phyloP scores from a whole-genome alignment of 1,140 invertebrate genomes.

The Battus philenor region DNA sequence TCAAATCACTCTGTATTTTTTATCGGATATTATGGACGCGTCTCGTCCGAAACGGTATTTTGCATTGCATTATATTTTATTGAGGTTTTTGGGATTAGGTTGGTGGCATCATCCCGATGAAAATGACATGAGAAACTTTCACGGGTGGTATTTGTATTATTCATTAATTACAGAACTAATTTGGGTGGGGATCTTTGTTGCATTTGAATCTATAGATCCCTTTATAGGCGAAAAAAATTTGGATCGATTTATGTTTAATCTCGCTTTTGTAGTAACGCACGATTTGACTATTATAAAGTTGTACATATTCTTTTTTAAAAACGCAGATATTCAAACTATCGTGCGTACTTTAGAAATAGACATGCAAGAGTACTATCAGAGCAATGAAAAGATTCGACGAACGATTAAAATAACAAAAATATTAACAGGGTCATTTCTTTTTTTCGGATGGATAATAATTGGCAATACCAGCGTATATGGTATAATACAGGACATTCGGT shows the following conservation, averaged over 20 bases:
- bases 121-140: slow-evolving; percentile 47
- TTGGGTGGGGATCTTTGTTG: slow-evolving; percentile 63
- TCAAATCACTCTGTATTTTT: not conserved
- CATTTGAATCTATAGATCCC: slow-evolving; percentile 64
- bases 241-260: slow-evolving; percentile 66
- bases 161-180: slow-evolving; percentile 52
- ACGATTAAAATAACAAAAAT: slow-evolving; percentile 47
- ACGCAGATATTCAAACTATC: slow-evolving; percentile 53
- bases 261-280: slow-evolving; percentile 66
- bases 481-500: slow-evolving; percentile 51
- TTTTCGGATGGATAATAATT: slow-evolving; percentile 66
- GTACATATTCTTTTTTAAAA: slow-evolving; percentile 63
- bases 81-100: slow-evolving; percentile 54
- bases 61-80: slow-evolving; percentile 43
- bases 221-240: slow-evolving; percentile 63
- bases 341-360: slow-evolving; percentile 52
- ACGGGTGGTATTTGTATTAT: slow-evolving; percentile 54
- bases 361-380: slow-evolving; percentile 55
- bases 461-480: slow-evolving; percentile 57
- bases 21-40: slow-evolving; percentile 16
- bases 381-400: slow-evolving; percentile 32
- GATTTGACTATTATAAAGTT: slow-evolving; percentile 61
- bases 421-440: slow-evolving; percentile 53
- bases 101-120: slow-evolving; percentile 70
- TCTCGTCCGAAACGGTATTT: slow-evolving; percentile 45